A percentile compares a stretch with the other conserved stretches of the same genome.
Evolutionary conservation across 1,140 invertebrate species (phyloP).

Genomic region (Pissodes strobi): DNA sequence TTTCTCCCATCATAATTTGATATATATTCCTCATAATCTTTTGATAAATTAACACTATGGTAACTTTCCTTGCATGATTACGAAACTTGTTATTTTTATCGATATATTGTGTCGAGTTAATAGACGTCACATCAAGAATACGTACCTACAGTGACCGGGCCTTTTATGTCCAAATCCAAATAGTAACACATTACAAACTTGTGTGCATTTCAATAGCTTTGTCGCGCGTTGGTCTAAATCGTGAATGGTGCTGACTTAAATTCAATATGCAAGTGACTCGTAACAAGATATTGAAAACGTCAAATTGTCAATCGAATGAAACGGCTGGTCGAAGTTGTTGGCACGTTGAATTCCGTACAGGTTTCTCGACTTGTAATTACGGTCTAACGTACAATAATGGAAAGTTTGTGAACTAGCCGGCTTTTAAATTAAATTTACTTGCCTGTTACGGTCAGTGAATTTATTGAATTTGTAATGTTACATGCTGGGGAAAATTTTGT

Average conservation of each 20-base stretch:
- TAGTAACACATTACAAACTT: constrained; percentile 23
- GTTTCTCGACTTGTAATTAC: constrained; percentile 35
- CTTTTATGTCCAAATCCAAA: constrained; percentile 3
- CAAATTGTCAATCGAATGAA: constrained; percentile 29
- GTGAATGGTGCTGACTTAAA: constrained; percentile 22
- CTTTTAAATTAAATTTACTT: constrained; percentile 33
- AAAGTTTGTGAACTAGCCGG: constrained; percentile 29
- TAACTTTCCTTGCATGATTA: too few species aligned
- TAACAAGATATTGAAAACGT: constrained; percentile 35
- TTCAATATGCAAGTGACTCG: constrained; percentile 31
- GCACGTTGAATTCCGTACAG: constrained; percentile 20
- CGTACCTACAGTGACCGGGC: constrained; percentile 4
- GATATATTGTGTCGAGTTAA: too few species aligned
- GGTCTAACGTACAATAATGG: constrained; percentile 32
- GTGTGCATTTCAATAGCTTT: constrained; percentile 21
- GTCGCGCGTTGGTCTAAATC: constrained; percentile 13
- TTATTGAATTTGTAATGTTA: constrained; percentile 33
- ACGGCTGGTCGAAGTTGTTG: constrained; percentile 8
- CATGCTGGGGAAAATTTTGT: too few species aligned
- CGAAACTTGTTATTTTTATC: too few species aligned
- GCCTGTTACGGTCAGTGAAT: constrained; percentile 32
- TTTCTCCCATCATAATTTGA: too few species aligned
- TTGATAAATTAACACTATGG: too few species aligned
- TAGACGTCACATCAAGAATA: neutral
- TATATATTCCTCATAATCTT: too few species aligned